Conservation (phyloP, 2,797 vertebrate genomes). For the Adrianichthys oophorus region DNA sequence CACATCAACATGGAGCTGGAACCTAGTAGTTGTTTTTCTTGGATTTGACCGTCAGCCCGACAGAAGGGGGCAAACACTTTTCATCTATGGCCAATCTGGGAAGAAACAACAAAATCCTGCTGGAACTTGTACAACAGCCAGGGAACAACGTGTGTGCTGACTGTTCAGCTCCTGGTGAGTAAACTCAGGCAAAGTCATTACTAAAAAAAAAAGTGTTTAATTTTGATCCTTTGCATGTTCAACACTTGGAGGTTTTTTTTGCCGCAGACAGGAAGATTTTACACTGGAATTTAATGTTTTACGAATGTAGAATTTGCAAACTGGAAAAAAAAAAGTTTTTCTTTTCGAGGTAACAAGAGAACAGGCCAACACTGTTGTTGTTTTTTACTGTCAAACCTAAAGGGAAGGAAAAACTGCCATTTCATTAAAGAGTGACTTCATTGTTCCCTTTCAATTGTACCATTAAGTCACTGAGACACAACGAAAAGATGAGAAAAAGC, state of each 20-base stretch:
- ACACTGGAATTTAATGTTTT: no score
- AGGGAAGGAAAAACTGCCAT: conserved; percentile 44
- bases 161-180: conserved; percentile 85
- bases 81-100: conserved; percentile 76
- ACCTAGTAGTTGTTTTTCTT: conserved; percentile 16
- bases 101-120: conserved; percentile 82
- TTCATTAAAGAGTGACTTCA: conserved; percentile 22
- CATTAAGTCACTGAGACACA: neutral
- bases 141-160: conserved; percentile 85
- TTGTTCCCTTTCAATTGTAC: conserved; percentile 43
- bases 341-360: no score
- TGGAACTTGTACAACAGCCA: conserved; percentile 76
- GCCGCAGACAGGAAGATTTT: no score
- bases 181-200: neutral
- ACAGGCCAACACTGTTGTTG: no score
- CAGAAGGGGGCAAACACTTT: neutral
- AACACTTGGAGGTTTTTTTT: no score
- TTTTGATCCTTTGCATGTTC: neutral
- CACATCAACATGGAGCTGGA: conserved; percentile 46
- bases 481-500: neutral
- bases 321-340: no score
- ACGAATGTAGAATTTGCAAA: conserved; percentile 1
- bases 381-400: neutral
- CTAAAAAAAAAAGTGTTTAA: neutral
- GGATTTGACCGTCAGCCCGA: conserved; percentile 30